These are phyloP conservation scores for Octomys mimax DNA, from an alignment of 2,797 vertebrate species.

Conservation along the genomic window DNA sequence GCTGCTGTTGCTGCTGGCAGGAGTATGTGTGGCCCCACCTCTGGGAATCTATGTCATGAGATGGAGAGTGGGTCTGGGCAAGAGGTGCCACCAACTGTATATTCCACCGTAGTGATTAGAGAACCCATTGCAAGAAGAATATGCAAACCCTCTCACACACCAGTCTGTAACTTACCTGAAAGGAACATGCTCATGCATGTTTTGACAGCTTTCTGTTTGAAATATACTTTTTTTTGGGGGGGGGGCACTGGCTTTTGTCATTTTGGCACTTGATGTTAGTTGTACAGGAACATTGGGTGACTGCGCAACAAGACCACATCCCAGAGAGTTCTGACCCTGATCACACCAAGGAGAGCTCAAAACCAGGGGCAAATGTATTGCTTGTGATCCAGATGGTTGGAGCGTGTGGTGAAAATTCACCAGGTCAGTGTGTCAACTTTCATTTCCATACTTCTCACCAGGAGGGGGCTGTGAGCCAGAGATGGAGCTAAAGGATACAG, in stretches of 20 bases:
- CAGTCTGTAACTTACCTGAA: not conserved
- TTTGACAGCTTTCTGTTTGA: slow-evolving; percentile 28
- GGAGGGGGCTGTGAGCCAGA: not conserved
- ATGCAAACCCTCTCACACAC: not conserved
- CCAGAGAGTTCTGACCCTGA: not conserved
- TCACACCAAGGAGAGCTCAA: not conserved
- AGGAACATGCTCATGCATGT: not conserved
- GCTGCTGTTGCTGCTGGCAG: not conserved
- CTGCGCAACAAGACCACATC: not conserved
- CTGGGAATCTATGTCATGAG: not conserved
- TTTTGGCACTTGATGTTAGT: not conserved
- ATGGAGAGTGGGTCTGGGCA: not conserved
- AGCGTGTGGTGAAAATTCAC: not conserved
- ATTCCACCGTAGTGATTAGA: not conserved
- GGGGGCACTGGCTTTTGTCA: not conserved
- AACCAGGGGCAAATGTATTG: accelerated
- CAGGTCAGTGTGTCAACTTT: not conserved
- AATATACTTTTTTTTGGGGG: not conserved
- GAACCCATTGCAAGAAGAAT: not conserved
- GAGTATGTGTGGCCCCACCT: not conserved
- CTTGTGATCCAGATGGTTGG: not conserved
- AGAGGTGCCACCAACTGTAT: not conserved
- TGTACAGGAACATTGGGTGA: not conserved
- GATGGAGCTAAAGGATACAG: not conserved
- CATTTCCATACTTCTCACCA: not conserved